phyloP scores from a whole-genome alignment of 2,113 vertebrate species.

The Hydropotes inermis region DNA sequence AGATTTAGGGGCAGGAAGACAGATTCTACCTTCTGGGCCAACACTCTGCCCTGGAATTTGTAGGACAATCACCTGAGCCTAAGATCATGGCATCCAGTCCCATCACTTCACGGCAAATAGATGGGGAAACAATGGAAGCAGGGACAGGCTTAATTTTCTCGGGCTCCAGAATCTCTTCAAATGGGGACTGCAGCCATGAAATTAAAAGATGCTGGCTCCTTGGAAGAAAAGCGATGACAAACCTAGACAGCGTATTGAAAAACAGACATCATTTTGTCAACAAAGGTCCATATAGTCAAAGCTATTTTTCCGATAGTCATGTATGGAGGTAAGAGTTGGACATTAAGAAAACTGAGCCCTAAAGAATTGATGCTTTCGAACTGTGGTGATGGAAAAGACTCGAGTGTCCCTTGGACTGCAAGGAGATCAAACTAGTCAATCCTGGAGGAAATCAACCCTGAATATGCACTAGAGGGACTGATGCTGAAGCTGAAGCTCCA shows the following conservation, averaged over 20 bases:
- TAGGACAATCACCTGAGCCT: not conserved
- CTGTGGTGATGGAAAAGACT: not conserved
- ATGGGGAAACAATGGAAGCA: not conserved
- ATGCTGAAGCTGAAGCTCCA: not conserved
- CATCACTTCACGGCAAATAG: not conserved
- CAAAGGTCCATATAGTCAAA: not conserved
- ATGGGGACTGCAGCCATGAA: not conserved
- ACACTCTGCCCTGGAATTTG: fast-evolving
- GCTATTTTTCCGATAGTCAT: not conserved
- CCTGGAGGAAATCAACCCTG: not conserved
- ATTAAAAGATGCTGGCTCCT: not conserved
- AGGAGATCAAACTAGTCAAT: not conserved
- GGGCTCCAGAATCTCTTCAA: not conserved
- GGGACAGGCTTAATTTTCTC: not conserved
- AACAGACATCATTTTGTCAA: not conserved
- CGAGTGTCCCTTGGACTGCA: not conserved
- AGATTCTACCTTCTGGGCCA: not conserved
- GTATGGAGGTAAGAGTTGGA: not conserved
- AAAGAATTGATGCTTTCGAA: not conserved
- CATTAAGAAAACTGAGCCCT: not conserved
- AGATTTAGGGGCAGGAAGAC: not conserved
- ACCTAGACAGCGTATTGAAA: not conserved
- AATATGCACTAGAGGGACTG: not conserved
- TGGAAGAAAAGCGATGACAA: not conserved
- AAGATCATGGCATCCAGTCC: not conserved